These are phyloP conservation scores for Panagrolaimus sp. DNA, from an alignment of 1,140 invertebrate genomes.

Conservation along the genomic window DNA sequence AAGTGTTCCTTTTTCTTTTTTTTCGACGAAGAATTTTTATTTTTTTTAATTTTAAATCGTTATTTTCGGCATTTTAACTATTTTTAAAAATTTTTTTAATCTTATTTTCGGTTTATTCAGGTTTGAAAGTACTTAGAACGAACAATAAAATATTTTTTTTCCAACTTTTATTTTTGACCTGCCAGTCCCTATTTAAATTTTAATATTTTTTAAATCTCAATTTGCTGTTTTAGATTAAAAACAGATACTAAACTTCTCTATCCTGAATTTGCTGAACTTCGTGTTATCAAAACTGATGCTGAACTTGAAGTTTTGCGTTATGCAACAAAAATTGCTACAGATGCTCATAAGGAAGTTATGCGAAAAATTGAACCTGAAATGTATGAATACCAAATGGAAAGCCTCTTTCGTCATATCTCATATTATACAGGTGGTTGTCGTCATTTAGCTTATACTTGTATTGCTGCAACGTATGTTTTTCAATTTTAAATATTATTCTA, in stretches of 20 bases:
- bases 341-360: conserved; percentile 83
- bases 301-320: conserved; percentile 75
- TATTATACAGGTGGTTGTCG: conserved; percentile 57
- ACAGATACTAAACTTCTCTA: conserved; percentile 43
- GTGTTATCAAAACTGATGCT: conserved; percentile 55
- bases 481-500: conserved; percentile 18
- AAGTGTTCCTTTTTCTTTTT: too few species aligned
- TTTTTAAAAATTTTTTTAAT: too few species aligned
- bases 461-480: conserved; percentile 45
- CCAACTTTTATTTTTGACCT: too few species aligned
- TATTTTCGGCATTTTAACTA: too few species aligned
- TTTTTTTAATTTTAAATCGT: too few species aligned
- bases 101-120: too few species aligned
- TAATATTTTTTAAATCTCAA: too few species aligned
- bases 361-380: conserved; percentile 69
- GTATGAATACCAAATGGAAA: conserved; percentile 86
- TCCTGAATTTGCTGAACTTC: conserved; percentile 52
- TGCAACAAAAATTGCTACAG: conserved; percentile 79
- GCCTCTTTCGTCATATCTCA: conserved; percentile 55
- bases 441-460: conserved; percentile 58
- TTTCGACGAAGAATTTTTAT: too few species aligned
- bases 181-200: too few species aligned
- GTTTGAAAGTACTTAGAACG: too few species aligned
- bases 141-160: too few species aligned
- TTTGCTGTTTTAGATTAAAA: conserved; percentile 31